Evolutionary conservation across 2,888 invertebrate species (phyloP).

Genomic region (Callinectes sapidus): DNA sequence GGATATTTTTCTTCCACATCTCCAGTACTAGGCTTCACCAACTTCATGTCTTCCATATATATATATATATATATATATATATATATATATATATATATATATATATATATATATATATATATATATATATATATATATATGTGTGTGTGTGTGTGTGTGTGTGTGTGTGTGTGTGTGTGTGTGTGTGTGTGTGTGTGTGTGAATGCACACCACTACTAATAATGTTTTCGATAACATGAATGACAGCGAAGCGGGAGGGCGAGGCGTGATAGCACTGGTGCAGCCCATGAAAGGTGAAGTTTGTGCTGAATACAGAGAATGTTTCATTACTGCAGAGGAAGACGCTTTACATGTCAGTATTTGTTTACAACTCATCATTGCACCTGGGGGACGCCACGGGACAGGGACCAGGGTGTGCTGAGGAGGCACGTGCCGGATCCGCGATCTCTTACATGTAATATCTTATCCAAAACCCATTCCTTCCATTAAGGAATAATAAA

Average conservation of each 20-base stretch:
- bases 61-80: too few relatives aligned
- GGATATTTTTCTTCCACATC: not conserved
- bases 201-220: not conserved
- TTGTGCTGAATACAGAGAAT: slow-evolving; percentile 30
- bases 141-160: too few relatives aligned
- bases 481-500: slow-evolving; percentile 15
- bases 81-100: too few relatives aligned
- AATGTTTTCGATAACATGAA: not conserved
- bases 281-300: not conserved
- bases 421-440: not conserved
- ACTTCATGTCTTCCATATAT: too few relatives aligned
- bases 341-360: slow-evolving; percentile 34
- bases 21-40: not conserved
- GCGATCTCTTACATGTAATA: not conserved
- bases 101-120: too few relatives aligned
- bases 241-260: not conserved
- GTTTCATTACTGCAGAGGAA: slow-evolving; percentile 31
- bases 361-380: slow-evolving; percentile 58
- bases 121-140: too few relatives aligned
- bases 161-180: too few relatives aligned
- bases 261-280: not conserved
- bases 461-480: slow-evolving; percentile 7
- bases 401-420: not conserved
- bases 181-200: too few relatives aligned
- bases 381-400: slow-evolving; percentile 49